phyloP scores from a whole-genome alignment of 2,113 vertebrate genomes.

The Turnix velox region DNA sequence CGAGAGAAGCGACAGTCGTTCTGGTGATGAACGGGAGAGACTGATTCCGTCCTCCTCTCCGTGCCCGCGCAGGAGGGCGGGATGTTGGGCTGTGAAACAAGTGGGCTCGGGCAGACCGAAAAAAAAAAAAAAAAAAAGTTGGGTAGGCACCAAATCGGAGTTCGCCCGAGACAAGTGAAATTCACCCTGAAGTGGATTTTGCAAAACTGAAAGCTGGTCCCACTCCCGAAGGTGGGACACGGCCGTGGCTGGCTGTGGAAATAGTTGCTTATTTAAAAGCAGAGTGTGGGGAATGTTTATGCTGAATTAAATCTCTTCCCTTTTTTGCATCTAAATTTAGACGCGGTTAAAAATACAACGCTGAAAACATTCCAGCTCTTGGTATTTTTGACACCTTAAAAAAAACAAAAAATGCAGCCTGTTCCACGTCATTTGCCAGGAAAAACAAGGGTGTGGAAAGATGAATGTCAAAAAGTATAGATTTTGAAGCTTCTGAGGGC shows the following conservation, averaged over 20 bases:
- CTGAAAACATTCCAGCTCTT: constrained; percentile 15
- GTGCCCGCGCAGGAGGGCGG: accelerated
- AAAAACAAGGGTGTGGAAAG: constrained; percentile 51
- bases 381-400: constrained; percentile 40
- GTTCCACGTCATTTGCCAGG: constrained; percentile 49
- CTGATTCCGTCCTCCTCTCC: accelerated
- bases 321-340: constrained; percentile 18
- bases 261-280: background rate
- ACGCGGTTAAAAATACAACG: background rate
- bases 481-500: background rate
- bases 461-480: background rate
- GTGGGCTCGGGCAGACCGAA: accelerated
- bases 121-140: background rate
- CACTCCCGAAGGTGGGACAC: background rate
- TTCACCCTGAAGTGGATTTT: background rate
- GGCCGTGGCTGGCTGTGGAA: background rate
- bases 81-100: accelerated
- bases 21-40: background rate
- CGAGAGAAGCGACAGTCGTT: background rate
- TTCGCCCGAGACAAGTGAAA: background rate
- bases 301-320: background rate
- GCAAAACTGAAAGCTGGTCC: background rate
- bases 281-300: background rate
- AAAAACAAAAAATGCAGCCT: background rate
- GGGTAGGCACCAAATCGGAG: background rate